phyloP scores from a whole-genome alignment of 2,797 vertebrate species.

The Pangasius larnaudii region DNA sequence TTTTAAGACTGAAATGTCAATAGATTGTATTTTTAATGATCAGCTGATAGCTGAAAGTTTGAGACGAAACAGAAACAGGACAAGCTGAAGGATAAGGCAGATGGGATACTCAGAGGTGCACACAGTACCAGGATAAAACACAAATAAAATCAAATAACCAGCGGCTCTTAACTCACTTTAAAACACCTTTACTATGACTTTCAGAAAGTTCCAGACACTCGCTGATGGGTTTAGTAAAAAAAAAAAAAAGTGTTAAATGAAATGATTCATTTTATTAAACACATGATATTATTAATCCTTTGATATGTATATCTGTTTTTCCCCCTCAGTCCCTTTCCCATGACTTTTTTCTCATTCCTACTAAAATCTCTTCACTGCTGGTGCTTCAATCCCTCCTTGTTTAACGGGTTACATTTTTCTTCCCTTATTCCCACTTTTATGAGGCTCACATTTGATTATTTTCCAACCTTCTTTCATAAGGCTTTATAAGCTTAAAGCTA shows the following conservation, averaged over 20 bases:
- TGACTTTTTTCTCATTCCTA: not conserved
- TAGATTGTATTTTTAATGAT: not conserved
- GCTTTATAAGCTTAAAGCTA: not conserved
- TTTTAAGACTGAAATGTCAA: not conserved
- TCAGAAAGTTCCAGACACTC: not conserved
- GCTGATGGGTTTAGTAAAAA: not conserved
- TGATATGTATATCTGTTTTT: not conserved
- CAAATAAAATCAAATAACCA: not conserved
- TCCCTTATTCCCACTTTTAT: not conserved
- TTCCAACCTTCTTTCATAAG: not conserved
- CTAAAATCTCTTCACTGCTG: not conserved
- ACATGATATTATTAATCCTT: not conserved
- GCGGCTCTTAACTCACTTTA: not conserved
- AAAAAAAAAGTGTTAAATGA: not conserved
- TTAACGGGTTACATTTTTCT: not conserved
- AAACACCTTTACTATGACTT: not conserved
- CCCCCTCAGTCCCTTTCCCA: not conserved
- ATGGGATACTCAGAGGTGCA: not conserved
- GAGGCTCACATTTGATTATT: not conserved
- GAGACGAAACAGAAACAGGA: not conserved
- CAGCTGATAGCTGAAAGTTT: not conserved
- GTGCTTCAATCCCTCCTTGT: not conserved
- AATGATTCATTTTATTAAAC: not conserved
- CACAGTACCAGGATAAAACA: not conserved
- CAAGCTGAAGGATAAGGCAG: not conserved